phyloP scores from a whole-genome alignment of 1,140 invertebrate species.

The Dolichoris vasculosae region DNA sequence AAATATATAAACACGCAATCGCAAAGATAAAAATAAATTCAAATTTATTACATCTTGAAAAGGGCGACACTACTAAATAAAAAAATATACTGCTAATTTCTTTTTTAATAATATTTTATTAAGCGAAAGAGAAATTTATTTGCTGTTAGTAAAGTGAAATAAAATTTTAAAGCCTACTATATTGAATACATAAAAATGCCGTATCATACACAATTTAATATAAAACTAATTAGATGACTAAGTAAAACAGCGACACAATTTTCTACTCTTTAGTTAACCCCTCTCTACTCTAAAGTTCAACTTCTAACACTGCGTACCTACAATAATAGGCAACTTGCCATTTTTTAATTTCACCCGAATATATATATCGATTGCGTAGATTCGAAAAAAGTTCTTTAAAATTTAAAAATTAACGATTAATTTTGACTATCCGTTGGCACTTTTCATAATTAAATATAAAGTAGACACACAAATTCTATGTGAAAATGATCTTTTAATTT shows the following conservation, averaged over 20 bases:
- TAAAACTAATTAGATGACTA: background rate
- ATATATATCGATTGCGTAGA: background rate
- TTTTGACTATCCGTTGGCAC: background rate
- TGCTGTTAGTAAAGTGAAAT: background rate
- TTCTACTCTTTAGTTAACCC: background rate
- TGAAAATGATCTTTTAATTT: too few relatives aligned
- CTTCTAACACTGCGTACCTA: background rate
- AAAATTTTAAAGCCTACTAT: background rate
- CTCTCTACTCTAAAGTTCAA: background rate
- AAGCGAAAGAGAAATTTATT: background rate
- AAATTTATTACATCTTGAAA: too few relatives aligned
- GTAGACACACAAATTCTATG: too few relatives aligned
- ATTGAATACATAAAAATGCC: background rate
- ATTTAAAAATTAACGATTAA: background rate
- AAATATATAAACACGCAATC: too few relatives aligned
- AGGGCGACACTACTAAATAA: too few relatives aligned
- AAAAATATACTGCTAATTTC: too few relatives aligned
- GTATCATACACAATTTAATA: background rate
- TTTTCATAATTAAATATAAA: too few relatives aligned
- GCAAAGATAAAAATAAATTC: too few relatives aligned
- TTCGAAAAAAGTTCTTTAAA: background rate
- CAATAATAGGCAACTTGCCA: background rate
- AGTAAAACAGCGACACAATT: slow-evolving; percentile 13
- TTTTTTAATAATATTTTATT: too few relatives aligned
- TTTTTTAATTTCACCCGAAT: background rate